phyloP scores from a whole-genome alignment of 2,888 invertebrate genomes.

The Chironomus riparius region DNA sequence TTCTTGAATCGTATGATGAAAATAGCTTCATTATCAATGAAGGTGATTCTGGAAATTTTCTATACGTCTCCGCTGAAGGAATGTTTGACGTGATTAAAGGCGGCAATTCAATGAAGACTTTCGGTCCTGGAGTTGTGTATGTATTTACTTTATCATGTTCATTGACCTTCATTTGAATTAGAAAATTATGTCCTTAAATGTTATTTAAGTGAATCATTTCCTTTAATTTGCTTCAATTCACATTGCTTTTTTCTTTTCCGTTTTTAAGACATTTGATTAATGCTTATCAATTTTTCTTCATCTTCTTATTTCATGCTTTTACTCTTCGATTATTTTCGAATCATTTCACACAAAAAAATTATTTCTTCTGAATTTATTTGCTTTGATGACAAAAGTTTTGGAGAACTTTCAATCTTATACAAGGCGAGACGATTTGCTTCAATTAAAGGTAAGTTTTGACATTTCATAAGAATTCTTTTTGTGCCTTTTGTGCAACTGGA shows the following conservation, averaged over 20 bases:
- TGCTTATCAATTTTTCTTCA: neutral
- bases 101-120: constrained; percentile 63
- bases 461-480: too few relatives aligned
- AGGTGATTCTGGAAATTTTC: constrained; percentile 74
- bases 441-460: constrained; percentile 54
- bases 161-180: neutral
- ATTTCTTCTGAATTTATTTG: neutral
- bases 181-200: neutral
- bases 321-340: too few relatives aligned
- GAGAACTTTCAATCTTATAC: constrained; percentile 89
- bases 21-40: constrained; percentile 67
- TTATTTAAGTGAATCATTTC: neutral
- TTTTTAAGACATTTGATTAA: neutral
- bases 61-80: constrained; percentile 80
- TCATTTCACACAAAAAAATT: too few relatives aligned
- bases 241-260: neutral
- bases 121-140: constrained; percentile 67
- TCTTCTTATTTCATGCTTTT: too few relatives aligned
- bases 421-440: constrained; percentile 87
- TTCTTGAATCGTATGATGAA: constrained; percentile 55
- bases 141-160: neutral
- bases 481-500: too few relatives aligned
- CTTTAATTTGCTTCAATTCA: neutral
- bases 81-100: constrained; percentile 78
- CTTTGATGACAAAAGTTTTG: constrained; percentile 44